Conservation (phyloP, 2,797 vertebrate species). For the Aulostomus chinensis region DNA sequence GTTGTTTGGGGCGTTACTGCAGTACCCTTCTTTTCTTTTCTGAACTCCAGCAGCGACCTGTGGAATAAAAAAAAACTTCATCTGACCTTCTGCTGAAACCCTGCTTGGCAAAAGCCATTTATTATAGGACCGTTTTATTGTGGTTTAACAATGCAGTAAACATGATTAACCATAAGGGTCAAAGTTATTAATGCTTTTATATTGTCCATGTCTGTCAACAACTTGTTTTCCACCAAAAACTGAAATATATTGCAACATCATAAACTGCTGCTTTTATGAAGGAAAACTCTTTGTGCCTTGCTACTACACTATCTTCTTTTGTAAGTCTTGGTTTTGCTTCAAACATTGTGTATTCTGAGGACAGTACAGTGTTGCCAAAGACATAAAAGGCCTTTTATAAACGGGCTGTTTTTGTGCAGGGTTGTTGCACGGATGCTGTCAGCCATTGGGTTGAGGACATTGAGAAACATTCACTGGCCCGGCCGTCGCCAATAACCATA, state of each 20-base stretch:
- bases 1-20: no score
- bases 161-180: slow-evolving; percentile 51
- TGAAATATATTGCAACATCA: slow-evolving; percentile 29
- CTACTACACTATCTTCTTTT: slow-evolving; percentile 40
- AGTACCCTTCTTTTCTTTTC: no score
- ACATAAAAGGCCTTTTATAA: slow-evolving; percentile 57
- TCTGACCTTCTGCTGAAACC: no score
- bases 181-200: slow-evolving; percentile 43
- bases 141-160: slow-evolving; percentile 41
- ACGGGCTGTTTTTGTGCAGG: slow-evolving; percentile 48
- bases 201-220: slow-evolving; percentile 29
- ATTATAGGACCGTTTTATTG: no score
- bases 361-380: slow-evolving; percentile 44
- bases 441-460: slow-evolving; percentile 56
- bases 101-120: no score
- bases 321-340: slow-evolving; percentile 42
- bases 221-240: slow-evolving; percentile 29
- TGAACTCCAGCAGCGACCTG: no score
- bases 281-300: slow-evolving; percentile 15
- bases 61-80: no score
- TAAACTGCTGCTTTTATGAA: slow-evolving; percentile 44
- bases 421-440: slow-evolving; percentile 44
- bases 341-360: slow-evolving; percentile 42
- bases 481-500: slow-evolving; percentile 65
- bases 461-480: slow-evolving; percentile 63